Evolutionary conservation across 1,140 invertebrate genomes (phyloP).

Genomic region (Drosophila ironensis): DNA sequence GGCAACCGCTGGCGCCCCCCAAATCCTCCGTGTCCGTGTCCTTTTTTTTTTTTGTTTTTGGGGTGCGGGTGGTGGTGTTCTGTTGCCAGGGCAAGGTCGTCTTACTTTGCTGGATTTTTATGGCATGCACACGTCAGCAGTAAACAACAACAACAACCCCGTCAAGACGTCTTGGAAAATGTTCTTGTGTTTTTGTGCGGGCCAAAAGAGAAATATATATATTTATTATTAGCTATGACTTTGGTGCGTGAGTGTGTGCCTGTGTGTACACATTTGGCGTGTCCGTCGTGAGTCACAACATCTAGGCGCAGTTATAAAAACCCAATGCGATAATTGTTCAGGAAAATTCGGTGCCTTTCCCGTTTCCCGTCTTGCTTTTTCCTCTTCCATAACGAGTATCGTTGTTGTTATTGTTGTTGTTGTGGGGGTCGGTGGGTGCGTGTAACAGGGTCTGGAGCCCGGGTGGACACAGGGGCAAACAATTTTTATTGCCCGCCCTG

Average conservation of each 20-base stretch:
- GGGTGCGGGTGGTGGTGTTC: too few relatives aligned
- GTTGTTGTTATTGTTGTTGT: constrained; percentile 8
- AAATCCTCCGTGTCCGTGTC: background rate
- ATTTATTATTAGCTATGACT: constrained; percentile 58
- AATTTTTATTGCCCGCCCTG: constrained; percentile 58
- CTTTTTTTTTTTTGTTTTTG: too few relatives aligned
- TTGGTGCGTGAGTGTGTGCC: constrained; percentile 24
- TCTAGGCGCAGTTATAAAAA: constrained; percentile 32
- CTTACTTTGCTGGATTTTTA: constrained; percentile 59
- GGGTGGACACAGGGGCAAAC: constrained; percentile 24
- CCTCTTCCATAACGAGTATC: background rate
- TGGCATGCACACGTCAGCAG: constrained; percentile 67
- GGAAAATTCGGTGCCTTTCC: constrained; percentile 22
- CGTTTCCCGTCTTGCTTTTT: background rate
- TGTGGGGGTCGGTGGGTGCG: constrained; percentile 36
- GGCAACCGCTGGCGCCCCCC: constrained; percentile 12
- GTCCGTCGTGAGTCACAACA: constrained; percentile 26
- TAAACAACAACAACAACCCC: constrained; percentile 16
- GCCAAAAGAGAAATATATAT: constrained; percentile 9
- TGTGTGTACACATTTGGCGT: too few relatives aligned
- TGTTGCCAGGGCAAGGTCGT: constrained; percentile 40
- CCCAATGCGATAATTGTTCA: constrained; percentile 63
- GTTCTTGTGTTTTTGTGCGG: constrained; percentile 6
- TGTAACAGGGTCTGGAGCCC: constrained; percentile 32
- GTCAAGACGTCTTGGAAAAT: constrained; percentile 21